These are phyloP conservation scores for Trematomus loennbergii DNA, from an alignment of 2,113 vertebrate genomes.

Conservation along the genomic window DNA sequence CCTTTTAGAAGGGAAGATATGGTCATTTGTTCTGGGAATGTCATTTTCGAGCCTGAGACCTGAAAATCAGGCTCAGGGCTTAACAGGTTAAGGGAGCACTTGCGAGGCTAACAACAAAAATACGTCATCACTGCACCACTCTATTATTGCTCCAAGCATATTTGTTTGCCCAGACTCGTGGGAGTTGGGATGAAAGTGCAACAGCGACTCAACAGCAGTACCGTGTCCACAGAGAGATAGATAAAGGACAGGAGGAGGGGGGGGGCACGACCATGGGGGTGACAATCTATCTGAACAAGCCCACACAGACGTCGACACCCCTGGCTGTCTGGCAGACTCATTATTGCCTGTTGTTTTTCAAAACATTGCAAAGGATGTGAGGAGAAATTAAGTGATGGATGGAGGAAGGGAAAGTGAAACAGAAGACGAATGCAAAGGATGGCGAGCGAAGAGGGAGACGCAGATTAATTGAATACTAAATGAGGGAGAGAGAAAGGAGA, in stretches of 20 bases:
- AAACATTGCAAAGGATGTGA: slow-evolving; percentile 2
- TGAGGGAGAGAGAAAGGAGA: neutral
- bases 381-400: neutral
- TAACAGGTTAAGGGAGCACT: no score
- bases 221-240: slow-evolving; percentile 16
- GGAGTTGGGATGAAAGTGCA: slow-evolving; percentile 10
- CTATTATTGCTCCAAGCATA: neutral
- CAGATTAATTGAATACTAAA: slow-evolving; percentile 12
- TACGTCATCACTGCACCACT: no score
- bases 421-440: slow-evolving; percentile 6
- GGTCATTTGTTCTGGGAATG: no score
- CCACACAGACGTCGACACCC: slow-evolving; percentile 8
- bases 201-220: neutral
- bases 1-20: no score
- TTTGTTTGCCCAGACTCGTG: slow-evolving; percentile 6
- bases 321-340: slow-evolving; percentile 20
- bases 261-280: neutral
- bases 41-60: no score
- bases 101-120: no score
- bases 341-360: slow-evolving; percentile 21
- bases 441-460: neutral
- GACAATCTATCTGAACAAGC: slow-evolving; percentile 20
- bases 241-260: slow-evolving; percentile 12
- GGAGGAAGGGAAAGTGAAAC: neutral
- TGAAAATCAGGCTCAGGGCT: no score